Percentiles rank a stretch among this genome's conserved stretches.
Conservation (phyloP, 2,113 vertebrate genomes). For the Falcunculus frontatus region DNA sequence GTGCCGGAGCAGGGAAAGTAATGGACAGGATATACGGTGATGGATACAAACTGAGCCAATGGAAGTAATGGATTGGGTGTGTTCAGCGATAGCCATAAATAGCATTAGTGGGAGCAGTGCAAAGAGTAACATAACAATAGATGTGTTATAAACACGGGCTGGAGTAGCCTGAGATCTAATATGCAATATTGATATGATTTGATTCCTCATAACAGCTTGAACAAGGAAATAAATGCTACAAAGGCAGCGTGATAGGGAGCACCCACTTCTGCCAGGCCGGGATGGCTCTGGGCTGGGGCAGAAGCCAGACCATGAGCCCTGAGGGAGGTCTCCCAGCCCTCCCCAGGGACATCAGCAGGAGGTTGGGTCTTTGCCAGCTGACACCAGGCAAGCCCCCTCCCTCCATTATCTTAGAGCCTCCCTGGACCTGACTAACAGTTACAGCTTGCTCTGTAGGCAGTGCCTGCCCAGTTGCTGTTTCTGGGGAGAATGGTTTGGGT, state of each 20-base stretch:
- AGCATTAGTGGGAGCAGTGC: constrained; percentile 12
- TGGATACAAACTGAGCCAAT: not conserved
- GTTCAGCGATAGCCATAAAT: constrained; percentile 4
- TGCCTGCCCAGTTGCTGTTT: not conserved
- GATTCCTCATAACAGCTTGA: not conserved
- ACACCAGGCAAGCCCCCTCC: not conserved
- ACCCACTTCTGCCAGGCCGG: accelerated
- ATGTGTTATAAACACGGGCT: not conserved
- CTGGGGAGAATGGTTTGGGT: not conserved
- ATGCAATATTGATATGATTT: not conserved
- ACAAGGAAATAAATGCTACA: not conserved
- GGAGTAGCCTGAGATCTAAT: not conserved
- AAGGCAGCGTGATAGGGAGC: not conserved
- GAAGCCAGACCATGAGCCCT: not conserved
- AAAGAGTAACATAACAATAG: not conserved
- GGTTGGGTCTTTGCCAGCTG: no score
- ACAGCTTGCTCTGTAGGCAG: not conserved
- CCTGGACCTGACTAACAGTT: not conserved
- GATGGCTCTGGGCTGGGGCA: not conserved
- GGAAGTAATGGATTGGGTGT: not conserved
- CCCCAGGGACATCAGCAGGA: not conserved
- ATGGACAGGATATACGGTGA: not conserved
- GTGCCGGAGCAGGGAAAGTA: not conserved
- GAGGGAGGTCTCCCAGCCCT: not conserved
- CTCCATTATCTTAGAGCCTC: not conserved